Evolutionary conservation across 2,113 vertebrate species (phyloP), one percentile per base, ranked within the genome.

Genomic region (Leiothrix lutea): DNA sequence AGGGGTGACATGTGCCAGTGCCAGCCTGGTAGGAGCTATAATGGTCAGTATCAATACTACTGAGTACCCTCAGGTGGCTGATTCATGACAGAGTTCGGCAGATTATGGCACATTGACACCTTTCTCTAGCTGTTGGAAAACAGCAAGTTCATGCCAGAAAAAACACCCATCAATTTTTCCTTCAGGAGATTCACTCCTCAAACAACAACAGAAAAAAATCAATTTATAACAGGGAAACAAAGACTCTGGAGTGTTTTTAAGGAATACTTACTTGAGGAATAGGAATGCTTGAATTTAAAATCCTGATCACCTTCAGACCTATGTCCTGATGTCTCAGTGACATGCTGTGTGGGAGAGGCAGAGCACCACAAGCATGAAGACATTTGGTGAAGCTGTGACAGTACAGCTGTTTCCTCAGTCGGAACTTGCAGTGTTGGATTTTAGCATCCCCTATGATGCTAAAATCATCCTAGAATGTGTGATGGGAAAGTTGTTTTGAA

Each of bases 291-390:
- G 38, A 35, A 79, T 82, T 74, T 47, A 64, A 90, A 93, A 75
- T 67, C 61, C 74, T 79, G 31, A 19, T 62, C 45, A 36, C 66
- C n/a, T 53, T 60, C 64, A 80, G 38, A 60, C 12, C 11, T 56
- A 19, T 1, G 3, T 53, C 54, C n/a, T 42, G 24, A 36, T 12
- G 1, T 53, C 69, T 91, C 61, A 47, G 33, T 0, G 1, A 51
- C 28, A 9, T 13, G 38, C 29, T 22, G 5, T 40, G 6, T 25
- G n/a, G 69, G 33, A 88, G 75, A 65, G 2, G 5, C 4, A 57
- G 57, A 80, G 38, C 53, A 42, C 6, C 31, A 45, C 33, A 50
- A 40, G 15, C 2, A 12, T 11, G 8, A 74, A 57, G 40, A 35
- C 15, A 11, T 74, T 56, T 42, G 48, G 20, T 40, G 70, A 77